Evolutionary conservation across 2,113 vertebrate genomes (phyloP).

Genomic region (Tiliqua scincoides): DNA sequence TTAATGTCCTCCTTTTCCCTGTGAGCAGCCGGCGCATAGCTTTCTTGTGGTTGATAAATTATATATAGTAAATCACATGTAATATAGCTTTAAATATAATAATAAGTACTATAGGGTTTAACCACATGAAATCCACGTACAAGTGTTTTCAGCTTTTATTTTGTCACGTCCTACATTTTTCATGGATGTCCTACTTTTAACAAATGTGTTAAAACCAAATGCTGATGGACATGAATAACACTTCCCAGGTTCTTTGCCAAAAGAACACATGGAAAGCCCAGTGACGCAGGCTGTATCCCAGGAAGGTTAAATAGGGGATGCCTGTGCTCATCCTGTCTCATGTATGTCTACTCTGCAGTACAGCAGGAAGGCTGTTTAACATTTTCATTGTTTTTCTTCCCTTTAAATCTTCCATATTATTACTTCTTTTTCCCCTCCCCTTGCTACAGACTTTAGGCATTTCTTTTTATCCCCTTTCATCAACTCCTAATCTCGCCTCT

Average conservation of each 20-base stretch:
- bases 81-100: no score
- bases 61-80: no score
- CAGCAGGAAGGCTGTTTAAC: slow-evolving; percentile 21
- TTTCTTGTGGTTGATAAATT: no score
- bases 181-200: no score
- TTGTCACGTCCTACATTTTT: no score
- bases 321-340: neutral
- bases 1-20: no score
- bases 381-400: slow-evolving; percentile 42
- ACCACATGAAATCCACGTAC: no score
- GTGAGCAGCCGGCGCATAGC: no score
- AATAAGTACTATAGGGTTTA: no score
- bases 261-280: neutral
- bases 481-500: neutral
- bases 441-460: neutral
- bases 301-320: neutral
- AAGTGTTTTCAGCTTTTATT: no score
- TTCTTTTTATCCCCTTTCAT: slow-evolving; percentile 27
- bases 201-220: no score
- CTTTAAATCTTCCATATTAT: slow-evolving; percentile 33
- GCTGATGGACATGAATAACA: neutral
- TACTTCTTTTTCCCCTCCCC: neutral
- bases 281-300: neutral
- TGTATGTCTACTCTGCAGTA: neutral
- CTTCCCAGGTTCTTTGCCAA: neutral